These are phyloP conservation scores for Pampusana beccarii DNA, from an alignment of 2,113 vertebrate species.

Conservation along the genomic window DNA sequence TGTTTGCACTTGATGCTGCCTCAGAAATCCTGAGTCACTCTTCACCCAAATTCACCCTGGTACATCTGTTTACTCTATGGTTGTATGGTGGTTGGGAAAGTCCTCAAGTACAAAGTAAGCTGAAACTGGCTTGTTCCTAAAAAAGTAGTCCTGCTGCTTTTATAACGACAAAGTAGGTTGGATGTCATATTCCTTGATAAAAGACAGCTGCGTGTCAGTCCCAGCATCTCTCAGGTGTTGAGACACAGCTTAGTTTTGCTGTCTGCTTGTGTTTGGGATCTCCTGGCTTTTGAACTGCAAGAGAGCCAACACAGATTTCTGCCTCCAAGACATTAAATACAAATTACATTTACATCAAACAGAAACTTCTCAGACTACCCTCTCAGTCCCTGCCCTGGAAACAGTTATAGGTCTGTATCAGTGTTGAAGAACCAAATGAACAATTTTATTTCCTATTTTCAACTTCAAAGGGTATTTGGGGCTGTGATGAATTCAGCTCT, in stretches of 20 bases:
- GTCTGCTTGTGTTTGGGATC: background rate
- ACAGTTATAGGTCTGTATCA: background rate
- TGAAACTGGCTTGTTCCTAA: background rate
- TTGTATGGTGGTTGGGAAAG: slow-evolving; percentile 7
- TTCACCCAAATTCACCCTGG: slow-evolving; percentile 19
- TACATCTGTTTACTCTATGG: background rate
- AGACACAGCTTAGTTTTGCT: background rate
- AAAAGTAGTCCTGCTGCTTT: background rate
- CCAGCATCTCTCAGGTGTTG: background rate
- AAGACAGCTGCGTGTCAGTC: background rate
- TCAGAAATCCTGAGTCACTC: slow-evolving; percentile 65
- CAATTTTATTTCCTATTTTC: background rate
- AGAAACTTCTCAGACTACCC: background rate
- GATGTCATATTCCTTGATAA: background rate
- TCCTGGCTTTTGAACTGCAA: background rate
- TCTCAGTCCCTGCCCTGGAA: background rate
- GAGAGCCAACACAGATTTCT: background rate
- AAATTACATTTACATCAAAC: background rate
- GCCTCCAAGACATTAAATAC: background rate
- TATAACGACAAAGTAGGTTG: background rate
- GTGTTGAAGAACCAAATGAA: background rate
- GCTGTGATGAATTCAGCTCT: background rate
- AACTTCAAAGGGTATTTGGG: background rate
- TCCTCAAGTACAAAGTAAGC: background rate
- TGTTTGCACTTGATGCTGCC: slow-evolving; percentile 40